These are phyloP conservation scores for Cancer borealis DNA, from an alignment of 2,888 invertebrate genomes.

Conservation along the genomic window DNA sequence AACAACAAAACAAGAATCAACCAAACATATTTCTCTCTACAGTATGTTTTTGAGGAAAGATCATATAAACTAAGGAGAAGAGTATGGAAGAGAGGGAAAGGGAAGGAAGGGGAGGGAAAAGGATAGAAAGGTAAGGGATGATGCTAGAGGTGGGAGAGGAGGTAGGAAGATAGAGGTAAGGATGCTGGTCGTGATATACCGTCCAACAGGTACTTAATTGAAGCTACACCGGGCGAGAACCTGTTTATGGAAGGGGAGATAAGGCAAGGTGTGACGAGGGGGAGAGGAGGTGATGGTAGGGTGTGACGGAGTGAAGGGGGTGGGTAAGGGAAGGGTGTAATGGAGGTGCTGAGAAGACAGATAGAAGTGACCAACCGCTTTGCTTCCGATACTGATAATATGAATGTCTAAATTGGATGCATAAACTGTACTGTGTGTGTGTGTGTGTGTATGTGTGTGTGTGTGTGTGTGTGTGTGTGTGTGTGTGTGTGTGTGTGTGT, in stretches of 20 bases:
- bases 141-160: neutral
- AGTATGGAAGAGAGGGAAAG: neutral
- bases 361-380: neutral
- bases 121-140: neutral
- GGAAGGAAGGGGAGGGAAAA: neutral
- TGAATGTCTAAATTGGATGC: neutral
- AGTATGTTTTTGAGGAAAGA: neutral
- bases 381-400: neutral
- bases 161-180: neutral
- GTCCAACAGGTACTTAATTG: constrained; percentile 29
- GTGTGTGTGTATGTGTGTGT: too few species aligned
- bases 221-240: constrained; percentile 14
- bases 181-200: neutral
- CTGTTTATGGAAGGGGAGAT: neutral
- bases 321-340: neutral
- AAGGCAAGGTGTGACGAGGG: constrained; percentile 9
- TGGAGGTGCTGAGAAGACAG: neutral
- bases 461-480: too few species aligned
- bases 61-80: neutral
- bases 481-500: too few species aligned
- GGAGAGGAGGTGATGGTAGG: neutral
- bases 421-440: too few species aligned
- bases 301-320: neutral
- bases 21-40: neutral
- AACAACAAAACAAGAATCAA: neutral